Evolutionary conservation across 2,113 vertebrate genomes (phyloP), one percentile per base, ranked within the genome.

Genomic region (Myrmophylax atrothorax): DNA sequence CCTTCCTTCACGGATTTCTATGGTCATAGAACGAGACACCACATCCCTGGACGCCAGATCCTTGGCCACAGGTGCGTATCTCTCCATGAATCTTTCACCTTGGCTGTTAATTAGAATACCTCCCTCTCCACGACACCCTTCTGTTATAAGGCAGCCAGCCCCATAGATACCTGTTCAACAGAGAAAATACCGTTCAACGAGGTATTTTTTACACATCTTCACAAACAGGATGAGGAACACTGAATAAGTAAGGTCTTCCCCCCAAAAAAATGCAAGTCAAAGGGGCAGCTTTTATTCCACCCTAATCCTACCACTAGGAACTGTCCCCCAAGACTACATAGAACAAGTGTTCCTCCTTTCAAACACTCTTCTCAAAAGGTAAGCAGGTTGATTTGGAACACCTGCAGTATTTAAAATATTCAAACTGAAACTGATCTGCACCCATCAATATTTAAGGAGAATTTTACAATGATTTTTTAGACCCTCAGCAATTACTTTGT

Each of bases 21-120:
- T 98, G 50, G 99, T 99, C 99, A 99, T 99, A 77, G 99, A 99
- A 66, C 99, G 99, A 49, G 98, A 99, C 17, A 99, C 99, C 4
- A 99, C 99, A 7, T 99, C 99, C 91, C 99, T 98, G 86, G 99
- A 99, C 29, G 99, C 99, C 96, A 99, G 96, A 96, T 99, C 99
- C 97, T 99, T 99, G 26, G 99, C 99, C 6, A 99, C 99, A 11
- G 99, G 99, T 7, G 99, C 99, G 0, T 99, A 99, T 81, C 99
- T 98, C 97, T 99, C 99, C 99, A 99, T 99, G 96, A 99, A 99
- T 69, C 99, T 98, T 96, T 99, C 99, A 12, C 99, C 99, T 97
- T 99, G 98, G 59, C 99, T 99, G 97, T 99, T 99, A 72, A 99
- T 99, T 53, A 99, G 98, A 96, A 99, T 99, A 35, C 99, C 99